These are phyloP conservation scores for Parazoanthus atlanticus DNA, from an alignment of 92 coral and sea anemone genomes.

Conservation along the genomic window DNA sequence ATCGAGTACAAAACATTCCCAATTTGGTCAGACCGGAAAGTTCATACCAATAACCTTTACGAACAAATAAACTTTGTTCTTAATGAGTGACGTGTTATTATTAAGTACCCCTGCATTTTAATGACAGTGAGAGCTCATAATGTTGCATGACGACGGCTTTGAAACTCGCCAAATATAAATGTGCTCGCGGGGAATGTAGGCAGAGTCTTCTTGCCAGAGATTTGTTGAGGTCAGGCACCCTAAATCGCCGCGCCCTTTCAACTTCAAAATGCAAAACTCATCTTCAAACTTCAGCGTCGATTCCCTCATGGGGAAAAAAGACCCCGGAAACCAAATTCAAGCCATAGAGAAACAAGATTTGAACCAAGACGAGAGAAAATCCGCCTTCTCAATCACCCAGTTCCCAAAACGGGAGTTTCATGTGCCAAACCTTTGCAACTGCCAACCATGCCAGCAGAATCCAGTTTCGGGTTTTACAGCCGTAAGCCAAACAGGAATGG, in stretches of 20 bases:
- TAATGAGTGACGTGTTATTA: constrained; percentile 71
- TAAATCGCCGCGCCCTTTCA: constrained; percentile 21
- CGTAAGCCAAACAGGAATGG: constrained; percentile 60
- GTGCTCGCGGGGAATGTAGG: neutral
- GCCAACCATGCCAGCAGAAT: constrained; percentile 88
- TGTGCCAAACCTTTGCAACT: constrained; percentile 75
- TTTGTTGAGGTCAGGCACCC: constrained; percentile 32
- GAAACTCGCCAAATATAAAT: constrained; percentile 20
- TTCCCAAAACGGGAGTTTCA: constrained; percentile 77
- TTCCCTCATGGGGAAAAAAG: constrained; percentile 83
- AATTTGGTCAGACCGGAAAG: constrained; percentile 62
- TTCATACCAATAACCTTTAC: constrained; percentile 79
- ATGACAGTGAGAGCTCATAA: constrained; percentile 34
- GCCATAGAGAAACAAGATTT: constrained; percentile 57
- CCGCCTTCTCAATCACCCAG: constrained; percentile 76
- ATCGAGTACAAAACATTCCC: constrained; percentile 50
- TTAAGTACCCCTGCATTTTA: constrained; percentile 54
- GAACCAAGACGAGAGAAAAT: constrained; percentile 63
- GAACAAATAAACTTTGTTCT: constrained; percentile 75
- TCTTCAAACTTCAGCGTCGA: constrained; percentile 76
- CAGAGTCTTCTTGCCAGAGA: neutral
- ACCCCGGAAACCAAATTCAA: constrained; percentile 44
- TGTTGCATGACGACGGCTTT: constrained; percentile 22
- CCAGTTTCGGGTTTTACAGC: constrained; percentile 73
- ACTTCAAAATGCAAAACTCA: constrained; percentile 60